phyloP scores from a whole-genome alignment of 2,888 invertebrate genomes.

The Eilema sororculum region DNA sequence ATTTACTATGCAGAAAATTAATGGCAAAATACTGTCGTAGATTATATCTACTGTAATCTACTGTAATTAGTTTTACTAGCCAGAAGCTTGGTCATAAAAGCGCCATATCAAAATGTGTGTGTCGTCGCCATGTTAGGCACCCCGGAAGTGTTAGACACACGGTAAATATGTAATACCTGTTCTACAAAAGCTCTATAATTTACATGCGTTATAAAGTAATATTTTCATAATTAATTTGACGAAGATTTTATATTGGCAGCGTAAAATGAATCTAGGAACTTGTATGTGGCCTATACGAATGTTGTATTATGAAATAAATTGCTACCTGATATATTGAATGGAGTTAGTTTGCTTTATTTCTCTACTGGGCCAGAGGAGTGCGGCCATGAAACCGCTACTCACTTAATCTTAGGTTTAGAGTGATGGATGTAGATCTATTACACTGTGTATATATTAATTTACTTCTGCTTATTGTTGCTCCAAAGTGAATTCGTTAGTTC shows the following conservation, averaged over 20 bases:
- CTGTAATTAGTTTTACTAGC: constrained; percentile 5
- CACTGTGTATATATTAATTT: constrained; percentile 29
- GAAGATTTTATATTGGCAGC: constrained; percentile 12
- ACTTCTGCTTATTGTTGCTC: constrained; percentile 31
- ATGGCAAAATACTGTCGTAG: neutral
- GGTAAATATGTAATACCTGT: constrained; percentile 14
- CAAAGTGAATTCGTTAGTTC: constrained; percentile 34
- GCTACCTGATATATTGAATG: constrained; percentile 53
- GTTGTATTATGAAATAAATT: constrained; percentile 4
- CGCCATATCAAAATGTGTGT: neutral
- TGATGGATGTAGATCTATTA: constrained; percentile 46
- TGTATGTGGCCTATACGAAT: neutral
- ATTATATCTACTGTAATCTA: neutral
- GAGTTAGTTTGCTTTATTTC: constrained; percentile 51
- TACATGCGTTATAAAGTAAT: constrained; percentile 10
- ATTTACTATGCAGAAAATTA: no score
- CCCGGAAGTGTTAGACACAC: constrained; percentile 16
- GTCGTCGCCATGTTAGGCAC: neutral
- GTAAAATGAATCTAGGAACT: neutral
- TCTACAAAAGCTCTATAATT: constrained; percentile 19
- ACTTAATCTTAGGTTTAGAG: constrained; percentile 53
- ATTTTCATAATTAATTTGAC: constrained; percentile 27
- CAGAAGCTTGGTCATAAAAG: constrained; percentile 6
- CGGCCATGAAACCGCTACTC: constrained; percentile 34
- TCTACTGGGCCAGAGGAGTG: constrained; percentile 53